Conservation (phyloP, 2,797 vertebrate species). For the Myripristis murdjan region DNA sequence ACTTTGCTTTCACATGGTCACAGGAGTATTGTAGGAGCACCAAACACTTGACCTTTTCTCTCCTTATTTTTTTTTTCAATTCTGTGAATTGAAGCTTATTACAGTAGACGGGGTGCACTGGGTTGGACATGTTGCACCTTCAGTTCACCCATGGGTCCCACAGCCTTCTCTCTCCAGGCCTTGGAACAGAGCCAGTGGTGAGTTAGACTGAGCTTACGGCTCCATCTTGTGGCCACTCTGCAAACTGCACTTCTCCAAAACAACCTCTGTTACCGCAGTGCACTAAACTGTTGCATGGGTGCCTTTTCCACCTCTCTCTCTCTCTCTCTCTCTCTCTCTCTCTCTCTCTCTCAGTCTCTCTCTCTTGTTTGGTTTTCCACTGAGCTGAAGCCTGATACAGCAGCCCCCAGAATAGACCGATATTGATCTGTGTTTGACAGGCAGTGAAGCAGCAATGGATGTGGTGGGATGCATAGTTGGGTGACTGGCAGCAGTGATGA, state of each 20-base stretch:
- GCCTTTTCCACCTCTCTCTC: conserved; percentile 9
- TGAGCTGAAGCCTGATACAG: conserved; percentile 53
- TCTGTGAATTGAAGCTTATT: too few relatives aligned
- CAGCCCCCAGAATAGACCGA: conserved; percentile 61
- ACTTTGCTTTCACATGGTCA: too few relatives aligned
- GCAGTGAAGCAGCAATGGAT: conserved; percentile 29
- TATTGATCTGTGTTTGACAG: conserved; percentile 61
- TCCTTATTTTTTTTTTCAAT: too few relatives aligned
- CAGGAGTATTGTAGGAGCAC: too few relatives aligned
- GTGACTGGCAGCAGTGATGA: not conserved
- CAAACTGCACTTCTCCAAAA: conserved; percentile 17
- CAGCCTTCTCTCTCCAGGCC: too few relatives aligned
- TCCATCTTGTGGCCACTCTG: conserved; percentile 44
- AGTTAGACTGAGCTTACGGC: conserved; percentile 28
- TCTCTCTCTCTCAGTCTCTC: conserved; percentile 10
- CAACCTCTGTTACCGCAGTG: conserved; percentile 62
- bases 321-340: conserved; percentile 13
- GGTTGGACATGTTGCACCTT: too few relatives aligned
- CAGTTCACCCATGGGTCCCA: too few relatives aligned
- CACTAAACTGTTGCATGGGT: conserved; percentile 22
- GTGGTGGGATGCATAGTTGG: not conserved
- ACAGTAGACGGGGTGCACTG: too few relatives aligned
- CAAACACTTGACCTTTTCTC: too few relatives aligned
- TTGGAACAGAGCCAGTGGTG: not conserved
- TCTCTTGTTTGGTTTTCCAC: conserved; percentile 61